Percentiles rank a stretch among this genome's conserved stretches.
Evolutionary conservation across 2,113 vertebrate genomes (phyloP).

Genomic region (Myrmecophaga tridactyla): DNA sequence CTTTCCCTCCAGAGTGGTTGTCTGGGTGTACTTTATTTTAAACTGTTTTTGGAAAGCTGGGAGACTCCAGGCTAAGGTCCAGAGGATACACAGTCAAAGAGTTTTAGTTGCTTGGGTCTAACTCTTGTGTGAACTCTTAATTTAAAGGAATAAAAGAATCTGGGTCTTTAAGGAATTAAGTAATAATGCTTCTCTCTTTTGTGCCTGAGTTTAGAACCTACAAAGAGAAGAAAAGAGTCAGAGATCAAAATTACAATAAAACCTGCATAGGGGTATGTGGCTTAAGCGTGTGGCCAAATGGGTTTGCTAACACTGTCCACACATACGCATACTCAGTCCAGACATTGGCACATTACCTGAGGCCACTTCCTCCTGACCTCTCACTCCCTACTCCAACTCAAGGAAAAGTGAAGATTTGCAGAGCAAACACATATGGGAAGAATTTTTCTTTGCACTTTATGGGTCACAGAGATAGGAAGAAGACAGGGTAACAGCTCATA

Average conservation of each 20-base stretch:
- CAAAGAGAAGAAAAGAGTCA: not conserved
- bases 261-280: not conserved
- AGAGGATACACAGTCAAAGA: not conserved
- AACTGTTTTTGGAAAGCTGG: not conserved
- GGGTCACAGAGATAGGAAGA: not conserved
- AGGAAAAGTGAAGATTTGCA: not conserved
- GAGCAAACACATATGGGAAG: not conserved
- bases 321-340: not conserved
- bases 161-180: not conserved
- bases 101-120: not conserved
- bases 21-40: not conserved
- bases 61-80: not conserved
- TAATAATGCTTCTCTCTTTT: not conserved
- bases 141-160: not conserved
- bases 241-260: not conserved
- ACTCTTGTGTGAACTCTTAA: not conserved
- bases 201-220: not conserved
- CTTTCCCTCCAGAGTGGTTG: not conserved
- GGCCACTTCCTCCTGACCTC: too few relatives aligned
- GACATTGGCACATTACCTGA: not conserved
- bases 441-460: not conserved
- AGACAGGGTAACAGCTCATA: not conserved
- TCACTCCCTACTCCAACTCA: too few relatives aligned
- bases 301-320: not conserved
- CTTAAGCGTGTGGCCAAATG: not conserved